Evolutionary conservation across 2,797 vertebrate species (phyloP).

Genomic region (Mareca strepera): DNA sequence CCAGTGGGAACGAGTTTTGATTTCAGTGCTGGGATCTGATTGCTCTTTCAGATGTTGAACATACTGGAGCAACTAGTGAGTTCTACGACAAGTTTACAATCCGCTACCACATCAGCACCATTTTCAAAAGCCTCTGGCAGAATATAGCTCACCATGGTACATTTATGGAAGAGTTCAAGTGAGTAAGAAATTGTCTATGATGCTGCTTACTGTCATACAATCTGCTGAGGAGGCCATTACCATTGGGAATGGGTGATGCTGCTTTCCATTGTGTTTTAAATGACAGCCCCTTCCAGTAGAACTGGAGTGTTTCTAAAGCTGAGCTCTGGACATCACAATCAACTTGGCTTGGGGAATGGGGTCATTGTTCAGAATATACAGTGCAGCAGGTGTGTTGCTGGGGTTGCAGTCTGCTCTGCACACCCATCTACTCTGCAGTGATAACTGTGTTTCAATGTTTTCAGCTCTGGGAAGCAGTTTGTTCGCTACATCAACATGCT

Average conservation of each 20-base stretch:
- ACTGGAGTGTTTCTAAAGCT: neutral
- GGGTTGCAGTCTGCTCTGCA: neutral
- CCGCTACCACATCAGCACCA: conserved; percentile 99
- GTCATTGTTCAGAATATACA: fast-evolving
- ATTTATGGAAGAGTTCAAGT: conserved; percentile 99
- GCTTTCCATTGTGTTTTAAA: neutral
- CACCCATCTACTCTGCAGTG: neutral
- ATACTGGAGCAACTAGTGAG: conserved; percentile 97
- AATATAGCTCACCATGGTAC: conserved; percentile 96
- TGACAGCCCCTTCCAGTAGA: neutral
- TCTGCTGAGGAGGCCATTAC: neutral
- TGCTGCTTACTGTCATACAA: neutral
- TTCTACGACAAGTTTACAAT: conserved; percentile 99
- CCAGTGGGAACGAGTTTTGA: neutral
- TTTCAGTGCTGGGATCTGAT: neutral
- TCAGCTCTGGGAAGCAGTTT: conserved; percentile 98
- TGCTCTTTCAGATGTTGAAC: conserved; percentile 89
- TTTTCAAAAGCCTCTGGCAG: conserved; percentile 99
- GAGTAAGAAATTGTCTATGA: conserved; percentile 72
- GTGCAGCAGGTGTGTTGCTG: neutral
- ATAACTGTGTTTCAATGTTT: conserved; percentile 26
- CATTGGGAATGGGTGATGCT: neutral
- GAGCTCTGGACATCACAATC: neutral
- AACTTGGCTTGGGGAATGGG: conserved; percentile 18
- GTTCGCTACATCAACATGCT: conserved; percentile 99